Conservation (phyloP, 1,140 invertebrate genomes). For the Potamilus streckersoni region DNA sequence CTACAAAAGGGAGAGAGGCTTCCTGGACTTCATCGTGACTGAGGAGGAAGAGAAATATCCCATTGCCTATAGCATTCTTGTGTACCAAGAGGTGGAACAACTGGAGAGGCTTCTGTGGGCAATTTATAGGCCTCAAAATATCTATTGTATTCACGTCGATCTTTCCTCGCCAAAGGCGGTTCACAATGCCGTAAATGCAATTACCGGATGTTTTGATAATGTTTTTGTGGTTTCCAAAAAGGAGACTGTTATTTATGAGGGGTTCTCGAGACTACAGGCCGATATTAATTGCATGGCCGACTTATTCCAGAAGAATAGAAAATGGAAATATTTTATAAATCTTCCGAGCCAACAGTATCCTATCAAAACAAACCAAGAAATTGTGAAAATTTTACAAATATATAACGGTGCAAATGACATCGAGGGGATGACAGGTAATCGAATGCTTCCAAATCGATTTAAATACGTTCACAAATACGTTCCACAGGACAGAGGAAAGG, state of each 20-base stretch:
- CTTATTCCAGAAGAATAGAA: slow-evolving; percentile 20
- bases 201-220: slow-evolving; percentile 57
- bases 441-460: slow-evolving; percentile 17
- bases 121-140: slow-evolving; percentile 59
- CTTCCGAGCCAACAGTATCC: slow-evolving; percentile 53
- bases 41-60: slow-evolving; percentile 37
- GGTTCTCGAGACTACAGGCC: slow-evolving; percentile 43
- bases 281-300: slow-evolving; percentile 53
- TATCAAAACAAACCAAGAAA: slow-evolving; percentile 52
- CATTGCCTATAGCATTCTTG: slow-evolving; percentile 39
- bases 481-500: background rate
- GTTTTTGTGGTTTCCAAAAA: slow-evolving; percentile 46
- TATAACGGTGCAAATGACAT: slow-evolving; percentile 54
- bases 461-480: slow-evolving; percentile 12
- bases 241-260: slow-evolving; percentile 42
- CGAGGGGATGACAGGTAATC: slow-evolving; percentile 29
- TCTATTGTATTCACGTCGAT: slow-evolving; percentile 66
- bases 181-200: slow-evolving; percentile 35
- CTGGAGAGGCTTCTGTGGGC: slow-evolving; percentile 41
- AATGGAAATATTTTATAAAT: slow-evolving; percentile 60
- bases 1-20: slow-evolving; percentile 4
- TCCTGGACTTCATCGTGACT: slow-evolving; percentile 5
- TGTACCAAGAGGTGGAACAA: slow-evolving; percentile 43
- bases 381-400: slow-evolving; percentile 48
- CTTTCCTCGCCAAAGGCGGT: slow-evolving; percentile 34